Percentiles rank a stretch among this genome's conserved stretches.
Evolutionary conservation across 2,888 invertebrate species (phyloP).

Genomic region (Philereme vetulata): DNA sequence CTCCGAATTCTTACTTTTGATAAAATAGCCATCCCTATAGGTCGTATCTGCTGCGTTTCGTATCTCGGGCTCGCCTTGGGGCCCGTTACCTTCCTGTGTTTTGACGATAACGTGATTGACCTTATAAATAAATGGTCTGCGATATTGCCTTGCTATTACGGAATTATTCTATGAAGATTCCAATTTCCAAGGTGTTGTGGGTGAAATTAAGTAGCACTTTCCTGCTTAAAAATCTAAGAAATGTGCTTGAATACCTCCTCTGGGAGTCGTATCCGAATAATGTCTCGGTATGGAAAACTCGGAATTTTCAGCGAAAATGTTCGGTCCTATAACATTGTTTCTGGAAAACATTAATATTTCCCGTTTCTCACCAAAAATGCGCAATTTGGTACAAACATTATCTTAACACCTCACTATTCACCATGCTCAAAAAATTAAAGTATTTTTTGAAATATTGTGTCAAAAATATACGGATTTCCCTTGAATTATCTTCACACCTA

Average conservation of each 20-base stretch:
- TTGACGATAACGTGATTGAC: conserved; percentile 58
- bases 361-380: too few species aligned
- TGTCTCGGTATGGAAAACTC: too few species aligned
- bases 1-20: not conserved
- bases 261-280: too few species aligned
- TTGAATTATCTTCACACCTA: conserved; percentile 19
- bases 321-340: too few species aligned
- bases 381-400: not conserved
- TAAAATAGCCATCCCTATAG: conserved; percentile 25
- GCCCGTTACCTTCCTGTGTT: conserved; percentile 52
- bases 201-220: not conserved
- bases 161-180: conserved; percentile 20
- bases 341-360: too few species aligned
- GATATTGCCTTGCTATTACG: conserved; percentile 23
- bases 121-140: conserved; percentile 49
- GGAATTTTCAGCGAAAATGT: too few species aligned
- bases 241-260: too few species aligned
- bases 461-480: not conserved
- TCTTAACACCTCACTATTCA: too few species aligned
- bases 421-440: not conserved
- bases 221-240: not conserved
- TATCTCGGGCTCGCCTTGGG: conserved; percentile 48
- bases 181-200: conserved; percentile 13
- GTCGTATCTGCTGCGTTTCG: conserved; percentile 32
- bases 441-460: not conserved